Base-by-base conservation (phyloP, 2,113 vertebrate species). In the Centropus unirufus region DNA sequence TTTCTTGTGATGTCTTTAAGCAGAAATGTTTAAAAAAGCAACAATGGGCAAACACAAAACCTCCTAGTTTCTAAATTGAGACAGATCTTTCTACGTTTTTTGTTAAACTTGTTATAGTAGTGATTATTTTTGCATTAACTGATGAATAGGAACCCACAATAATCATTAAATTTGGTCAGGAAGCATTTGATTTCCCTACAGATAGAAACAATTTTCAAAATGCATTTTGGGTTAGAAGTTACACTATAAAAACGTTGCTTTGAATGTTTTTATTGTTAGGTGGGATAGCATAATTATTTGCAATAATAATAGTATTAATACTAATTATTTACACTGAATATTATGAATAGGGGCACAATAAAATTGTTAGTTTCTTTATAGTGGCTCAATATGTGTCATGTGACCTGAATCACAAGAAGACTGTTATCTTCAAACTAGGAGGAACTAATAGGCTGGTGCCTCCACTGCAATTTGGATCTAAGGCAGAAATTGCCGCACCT, bases 351-450 rank as follows among this genome's bases (percentile, higher is more conserved):
- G 12, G 14, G 52, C 69, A 55, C 66, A 77, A 75, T 81, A 64
- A 92, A 86, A 83, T 47, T 75, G 54, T 78, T 1, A 3, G 42
- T 93, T 93, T 67, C 79, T 83, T 44, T 94, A 83, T 87, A 87
- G 66, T 57, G 34, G 26, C 34, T 92, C 26, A 55, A 57, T 79
- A 49, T 1, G 0, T 83, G 49, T 44, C 32, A 29, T 42, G 39
- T 90, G 76, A 94, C 79, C 67, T 83, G 51, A 76, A 88, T 67
- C 82, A 55, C 27, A 21, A 75, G 79, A 89, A 93, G 75, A 29
- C 55, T 64, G 44, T 89, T 95, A 78, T 90, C 76, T 81, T 86
- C 0, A 0, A 46, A 34, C 32, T 26, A 51, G 46, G 59, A 77
- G 74, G 72, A 94, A 54, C 55, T 74, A 86, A 87, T 36, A 78